A percentile compares a stretch with the other conserved stretches of the same genome.
Conservation (phyloP, 2,888 invertebrate genomes). For the Gisinianus flammeolus region DNA sequence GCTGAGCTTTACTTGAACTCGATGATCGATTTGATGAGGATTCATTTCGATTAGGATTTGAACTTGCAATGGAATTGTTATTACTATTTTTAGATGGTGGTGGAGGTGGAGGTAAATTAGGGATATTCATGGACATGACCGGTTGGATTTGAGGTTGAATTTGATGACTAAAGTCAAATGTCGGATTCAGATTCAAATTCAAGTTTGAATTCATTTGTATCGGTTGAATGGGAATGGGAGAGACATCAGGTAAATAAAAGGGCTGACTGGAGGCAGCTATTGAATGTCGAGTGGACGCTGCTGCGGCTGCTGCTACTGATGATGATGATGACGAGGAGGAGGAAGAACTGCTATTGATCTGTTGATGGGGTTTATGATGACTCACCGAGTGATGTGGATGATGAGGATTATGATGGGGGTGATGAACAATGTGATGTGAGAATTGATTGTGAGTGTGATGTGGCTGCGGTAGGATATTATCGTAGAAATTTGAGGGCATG, state of each 20-base stretch:
- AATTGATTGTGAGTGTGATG: not conserved
- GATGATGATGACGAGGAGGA: not conserved
- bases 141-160: too few species aligned
- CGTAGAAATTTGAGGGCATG: not conserved
- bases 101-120: not conserved
- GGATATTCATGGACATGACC: too few species aligned
- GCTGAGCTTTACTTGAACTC: not conserved
- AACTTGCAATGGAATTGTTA: not conserved
- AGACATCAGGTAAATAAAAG: constrained; percentile 17
- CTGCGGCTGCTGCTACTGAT: not conserved
- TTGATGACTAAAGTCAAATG: not conserved
- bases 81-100: not conserved
- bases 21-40: not conserved
- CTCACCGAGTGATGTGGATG: not conserved
- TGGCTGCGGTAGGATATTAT: constrained; percentile 14
- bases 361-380: not conserved
- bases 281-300: not conserved
- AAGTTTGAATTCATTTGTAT: not conserved
- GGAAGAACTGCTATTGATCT: not conserved
- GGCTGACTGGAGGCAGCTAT: not conserved
- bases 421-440: not conserved
- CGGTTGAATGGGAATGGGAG: not conserved
- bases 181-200: not conserved
- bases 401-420: not conserved
- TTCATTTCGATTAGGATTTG: not conserved